These are phyloP conservation scores for Acromyrmex heyeri DNA, from an alignment of 1,140 invertebrate species.

Conservation along the genomic window DNA sequence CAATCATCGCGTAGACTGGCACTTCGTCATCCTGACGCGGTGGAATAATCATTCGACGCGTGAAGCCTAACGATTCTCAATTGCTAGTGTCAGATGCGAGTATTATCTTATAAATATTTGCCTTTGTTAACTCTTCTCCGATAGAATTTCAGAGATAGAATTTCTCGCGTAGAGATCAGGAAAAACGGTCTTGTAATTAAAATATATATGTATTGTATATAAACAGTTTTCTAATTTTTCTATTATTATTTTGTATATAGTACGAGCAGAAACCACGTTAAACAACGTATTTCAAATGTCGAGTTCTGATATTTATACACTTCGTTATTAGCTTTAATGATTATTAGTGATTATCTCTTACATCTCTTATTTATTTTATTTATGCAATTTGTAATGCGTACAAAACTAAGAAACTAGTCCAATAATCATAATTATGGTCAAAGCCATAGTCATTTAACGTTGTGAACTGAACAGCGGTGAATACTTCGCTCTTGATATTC, in stretches of 20 bases:
- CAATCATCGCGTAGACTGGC: conserved; percentile 68
- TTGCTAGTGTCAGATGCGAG: conserved; percentile 52
- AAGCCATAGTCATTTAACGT: background rate
- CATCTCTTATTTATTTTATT: background rate
- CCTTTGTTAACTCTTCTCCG: conserved; percentile 51
- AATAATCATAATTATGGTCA: background rate
- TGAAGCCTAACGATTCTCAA: conserved; percentile 71
- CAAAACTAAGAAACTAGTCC: background rate
- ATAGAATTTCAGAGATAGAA: conserved; percentile 39
- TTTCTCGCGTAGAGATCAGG: background rate
- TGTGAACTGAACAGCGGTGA: background rate
- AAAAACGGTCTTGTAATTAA: background rate
- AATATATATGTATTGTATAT: background rate
- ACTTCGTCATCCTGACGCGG: conserved; percentile 68
- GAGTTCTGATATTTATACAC: conserved; percentile 1
- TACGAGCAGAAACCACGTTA: background rate
- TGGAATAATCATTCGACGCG: conserved; percentile 66
- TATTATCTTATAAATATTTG: conserved; percentile 54
- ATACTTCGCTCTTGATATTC: background rate
- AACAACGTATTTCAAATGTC: background rate
- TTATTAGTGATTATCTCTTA: background rate
- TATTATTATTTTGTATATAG: background rate
- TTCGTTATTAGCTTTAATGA: background rate
- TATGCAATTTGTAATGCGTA: background rate
- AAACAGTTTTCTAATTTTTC: background rate